Percentiles rank a stretch among this genome's conserved stretches.
Evolutionary conservation across 1,140 invertebrate genomes (phyloP).

Genomic region (Lerema accius): DNA sequence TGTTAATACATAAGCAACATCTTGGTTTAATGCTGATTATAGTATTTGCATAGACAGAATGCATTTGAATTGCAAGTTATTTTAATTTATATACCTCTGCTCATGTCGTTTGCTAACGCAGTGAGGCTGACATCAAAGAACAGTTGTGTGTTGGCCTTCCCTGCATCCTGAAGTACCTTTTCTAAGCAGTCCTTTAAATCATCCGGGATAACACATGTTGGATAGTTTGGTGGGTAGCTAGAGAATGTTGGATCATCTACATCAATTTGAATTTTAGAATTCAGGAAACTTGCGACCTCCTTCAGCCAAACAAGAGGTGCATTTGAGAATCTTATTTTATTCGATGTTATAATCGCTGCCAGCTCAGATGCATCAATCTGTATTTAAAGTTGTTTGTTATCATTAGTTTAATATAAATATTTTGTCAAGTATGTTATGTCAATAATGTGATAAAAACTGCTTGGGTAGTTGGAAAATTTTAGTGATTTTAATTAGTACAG

Average conservation of each 20-base stretch:
- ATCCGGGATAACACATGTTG: constrained; percentile 81
- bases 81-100: constrained; percentile 78
- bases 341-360: constrained; percentile 78
- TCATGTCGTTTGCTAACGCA: constrained; percentile 86
- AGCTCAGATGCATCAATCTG: constrained; percentile 85
- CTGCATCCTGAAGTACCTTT: constrained; percentile 83
- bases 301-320: constrained; percentile 85
- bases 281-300: constrained; percentile 85
- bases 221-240: constrained; percentile 79
- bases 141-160: constrained; percentile 82
- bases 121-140: constrained; percentile 87
- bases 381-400: constrained; percentile 41
- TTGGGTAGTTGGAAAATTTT: no score
- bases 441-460: no score
- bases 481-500: no score
- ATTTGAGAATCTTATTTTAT: constrained; percentile 84
- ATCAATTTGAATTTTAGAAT: constrained; percentile 85
- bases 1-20: no score
- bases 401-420: constrained; percentile 5
- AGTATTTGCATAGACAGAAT: no score
- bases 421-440: background rate
- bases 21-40: no score
- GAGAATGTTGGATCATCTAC: constrained; percentile 84
- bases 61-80: no score
- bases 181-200: constrained; percentile 82